Base-by-base conservation (phyloP, 2,797 vertebrate species). In the Macropus fuliginosus region DNA sequence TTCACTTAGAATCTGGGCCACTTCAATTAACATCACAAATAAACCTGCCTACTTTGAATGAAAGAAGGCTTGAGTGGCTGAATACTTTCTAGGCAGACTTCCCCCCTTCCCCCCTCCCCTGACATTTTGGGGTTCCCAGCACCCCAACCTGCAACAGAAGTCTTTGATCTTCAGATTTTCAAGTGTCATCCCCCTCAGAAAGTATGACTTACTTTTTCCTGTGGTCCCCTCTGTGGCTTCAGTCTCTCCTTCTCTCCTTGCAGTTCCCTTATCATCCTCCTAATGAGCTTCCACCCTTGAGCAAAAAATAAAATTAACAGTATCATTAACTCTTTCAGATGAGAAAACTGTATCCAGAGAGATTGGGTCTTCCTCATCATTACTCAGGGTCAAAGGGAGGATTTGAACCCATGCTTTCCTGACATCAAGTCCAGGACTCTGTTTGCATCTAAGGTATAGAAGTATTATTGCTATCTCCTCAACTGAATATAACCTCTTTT, bases 271-370 rank as follows among this genome's bases (percentile, higher is more conserved):
- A 2, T 93, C 24, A 92, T 57, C 2, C 95, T 90, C 62, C 91
- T 95, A 98, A 98, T 98, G 98, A 98, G 98, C 66, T 95, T 96
- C 40, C 92, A 97, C 96, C 97, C 93, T 95, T 96, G 96, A 97
- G 89, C 94, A 97, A 66, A 18, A n/a, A n/a, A n/a, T 52, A 62
- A 29, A 62, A 62, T n/a, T 66, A 21, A 34, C n/a, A 1, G n/a
- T 10, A 40, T 40, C n/a, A 81, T 40, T 24, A 81, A 81, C n/a
- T 40, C 18, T 81, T 81, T 40, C n/a, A 81, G n/a, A 46, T 81
- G n/a, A 81, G n/a, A 16, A 81, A 81, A 40, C 18, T 81, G 8
- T 40, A n/a, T 40, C n/a, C 66, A 21, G 31, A 34, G 13, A 62
- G 66, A 6, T 40, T 81, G 18, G n/a, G n/a, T 40, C 66, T 74